Conservation (phyloP, 2,113 vertebrate genomes). For the Vanacampus margaritifer region DNA sequence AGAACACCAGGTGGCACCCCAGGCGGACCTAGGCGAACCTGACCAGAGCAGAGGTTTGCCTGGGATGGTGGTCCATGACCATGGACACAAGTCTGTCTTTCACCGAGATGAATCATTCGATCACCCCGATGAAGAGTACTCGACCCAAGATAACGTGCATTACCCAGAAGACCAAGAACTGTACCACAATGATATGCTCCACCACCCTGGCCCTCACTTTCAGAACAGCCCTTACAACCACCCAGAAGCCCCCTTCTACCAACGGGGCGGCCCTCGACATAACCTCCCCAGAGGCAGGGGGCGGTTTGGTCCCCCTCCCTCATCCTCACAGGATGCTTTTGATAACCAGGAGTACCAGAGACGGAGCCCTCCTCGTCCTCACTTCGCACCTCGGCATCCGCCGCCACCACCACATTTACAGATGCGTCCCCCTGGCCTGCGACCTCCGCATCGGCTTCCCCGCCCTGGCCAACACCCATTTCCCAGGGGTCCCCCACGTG, state of each 20-base stretch:
- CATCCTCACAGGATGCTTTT: slow-evolving; percentile 53
- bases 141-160: slow-evolving; percentile 56
- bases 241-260: slow-evolving; percentile 24
- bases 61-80: slow-evolving; percentile 62
- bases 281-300: slow-evolving; percentile 35
- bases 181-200: slow-evolving; percentile 34
- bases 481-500: slow-evolving; percentile 43
- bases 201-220: not conserved
- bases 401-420: slow-evolving; percentile 33
- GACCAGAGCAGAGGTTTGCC: slow-evolving; percentile 4
- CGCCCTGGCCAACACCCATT: slow-evolving; percentile 43
- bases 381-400: slow-evolving; percentile 40
- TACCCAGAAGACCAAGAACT: slow-evolving; percentile 41
- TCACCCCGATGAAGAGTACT: slow-evolving; percentile 13
- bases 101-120: slow-evolving; percentile 22
- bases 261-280: slow-evolving; percentile 35
- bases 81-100: slow-evolving; percentile 58
- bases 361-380: slow-evolving; percentile 39
- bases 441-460: slow-evolving; percentile 46
- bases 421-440: slow-evolving; percentile 40
- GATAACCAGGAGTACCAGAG: slow-evolving; percentile 52
- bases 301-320: slow-evolving; percentile 33
- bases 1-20: slow-evolving; percentile 7
- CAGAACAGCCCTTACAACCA: slow-evolving; percentile 31
- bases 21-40: not conserved